Base-by-base conservation (phyloP, 2,797 vertebrate species). In the Morus bassanus region DNA sequence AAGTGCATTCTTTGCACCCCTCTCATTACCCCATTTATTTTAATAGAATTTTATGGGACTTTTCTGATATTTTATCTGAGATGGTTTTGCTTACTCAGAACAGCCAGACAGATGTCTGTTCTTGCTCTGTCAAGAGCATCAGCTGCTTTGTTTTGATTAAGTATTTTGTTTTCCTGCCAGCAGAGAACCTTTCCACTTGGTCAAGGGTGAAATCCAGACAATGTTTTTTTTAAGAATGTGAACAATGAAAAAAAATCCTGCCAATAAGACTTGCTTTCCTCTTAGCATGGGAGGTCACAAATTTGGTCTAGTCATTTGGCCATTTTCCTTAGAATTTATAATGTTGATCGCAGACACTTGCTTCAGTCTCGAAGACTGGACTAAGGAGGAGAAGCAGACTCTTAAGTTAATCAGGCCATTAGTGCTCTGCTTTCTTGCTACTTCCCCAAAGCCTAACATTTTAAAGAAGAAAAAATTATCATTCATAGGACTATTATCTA, bases 221-320 rank as follows among this genome's bases (percentile, higher is more conserved):
- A 85, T 5, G 2, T 27, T 88, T 85, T 96, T 96, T 94, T 70
- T 31, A 91, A 69, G 70, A 79, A 85, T 14, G 12, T 9, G 60
- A 94, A 94, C 95, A 97, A 95, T 95, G 67, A 77, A 63, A 93
- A 93, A 95, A 94, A 95, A 63, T 64, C 84, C 78, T 96, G 89
- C 78, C 90, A 95, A 8, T 78, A 90, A 81, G 35, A 64, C 25
- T 75, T 73, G 54, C 31, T 90, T 95, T 96, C 91, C 90, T 88
- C 61, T 93, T 69, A n/a, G 37, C 65, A 64, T 91, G 61, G 73
- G 79, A 93, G 74, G 76, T 89, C 85, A 89, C 78, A 82, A 13
- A 89, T 81, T 80, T 92, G 33, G 76, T 93, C 54, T 83, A 80
- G 69, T 89, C 73, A 68, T 92, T 64, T 80, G 72, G 68, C 33